Base-by-base conservation (phyloP, 2,113 vertebrate species). In the Agapornis roseicollis region DNA sequence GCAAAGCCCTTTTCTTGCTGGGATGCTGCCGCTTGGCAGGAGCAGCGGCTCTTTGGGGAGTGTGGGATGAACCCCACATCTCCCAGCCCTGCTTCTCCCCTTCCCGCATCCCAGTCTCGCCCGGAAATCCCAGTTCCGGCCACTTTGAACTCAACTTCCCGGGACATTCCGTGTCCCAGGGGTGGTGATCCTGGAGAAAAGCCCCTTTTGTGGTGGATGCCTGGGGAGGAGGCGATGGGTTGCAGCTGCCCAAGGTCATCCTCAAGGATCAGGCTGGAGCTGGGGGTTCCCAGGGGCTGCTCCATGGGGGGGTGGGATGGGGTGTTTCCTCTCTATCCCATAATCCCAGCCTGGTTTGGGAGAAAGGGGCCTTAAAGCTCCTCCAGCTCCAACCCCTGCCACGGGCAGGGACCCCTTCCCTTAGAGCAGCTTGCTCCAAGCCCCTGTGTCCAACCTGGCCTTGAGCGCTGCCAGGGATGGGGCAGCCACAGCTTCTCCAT, bases 1-100 rank as follows among this genome's bases (percentile, higher is more conserved):
- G 47, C 9, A 17, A 65, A 81, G 72, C 24, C 5, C 53, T 93
- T 89, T 87, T 76, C 81, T 88, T 80, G 56, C 80, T 42, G 60
- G 76, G 73, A 29, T 39, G 77, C n/a, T 80, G 72, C 35, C 72
- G 68, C 80, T 89, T 94, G 95, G 90, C 94, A 94, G 66, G 47
- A 95, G 61, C 61, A 71, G 88, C 56, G 50, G 69, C 53, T 70
- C 86, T 84, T 65, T 20, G 53, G 49, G 80, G 69, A 24, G 37
- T 71, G 39, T 1, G 6, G 9, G 39, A 8, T 31, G 28, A 52
- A 61, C 25, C 72, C 28, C 35, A 31, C 65, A 24, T 18, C 1
- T 2, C 44, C 13, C 3, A 9, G 17, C 47, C 49, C 58, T 46
- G 50, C 58, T 65, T 65, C 5, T 28, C 29, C 1, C 8, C 14